Base-by-base conservation (phyloP, 2,113 vertebrate species). In the Aplodontia rufa region DNA sequence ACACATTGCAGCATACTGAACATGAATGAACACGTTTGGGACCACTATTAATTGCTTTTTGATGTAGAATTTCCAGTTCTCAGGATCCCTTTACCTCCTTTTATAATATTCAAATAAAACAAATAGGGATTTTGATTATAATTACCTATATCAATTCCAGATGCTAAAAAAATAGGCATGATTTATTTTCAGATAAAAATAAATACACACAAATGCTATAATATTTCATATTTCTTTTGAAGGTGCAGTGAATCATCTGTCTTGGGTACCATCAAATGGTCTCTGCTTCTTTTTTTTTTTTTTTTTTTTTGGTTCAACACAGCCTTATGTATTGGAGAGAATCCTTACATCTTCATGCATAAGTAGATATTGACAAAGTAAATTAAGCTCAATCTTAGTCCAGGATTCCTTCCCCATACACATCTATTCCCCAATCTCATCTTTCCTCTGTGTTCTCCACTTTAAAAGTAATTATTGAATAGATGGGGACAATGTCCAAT, bases 401-500 rank as follows among this genome's bases (percentile, higher is more conserved):
- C n/a, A n/a, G n/a, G n/a, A n/a, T n/a, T n/a, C n/a, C n/a, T n/a
- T n/a, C n/a, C n/a, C n/a, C n/a, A n/a, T n/a, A n/a, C n/a, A n/a
- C n/a, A n/a, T n/a, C n/a, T n/a, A n/a, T n/a, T n/a, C n/a, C n/a
- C n/a, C n/a, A n/a, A n/a, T n/a, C n/a, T n/a, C n/a, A n/a, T n/a
- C n/a, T n/a, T n/a, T n/a, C n/a, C n/a, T n/a, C n/a, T n/a, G n/a
- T n/a, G n/a, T n/a, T n/a, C n/a, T n/a, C n/a, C 10, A 45, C 16
- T 14, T 51, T 76, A 37, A 64, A 83, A 62, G 62, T 5, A 40
- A 72, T 64, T 10, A 51, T 3, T 66, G 17, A 79, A 19, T 5
- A 2, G 30, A 26, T 3, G 3, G 26, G 32, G 58, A 2, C 9
- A 26, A n/a, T 0, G 6, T 5, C 17, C 28, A 1, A 37, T 5